phyloP scores from a whole-genome alignment of 2,888 invertebrate genomes.

The Machimus rusticus region DNA sequence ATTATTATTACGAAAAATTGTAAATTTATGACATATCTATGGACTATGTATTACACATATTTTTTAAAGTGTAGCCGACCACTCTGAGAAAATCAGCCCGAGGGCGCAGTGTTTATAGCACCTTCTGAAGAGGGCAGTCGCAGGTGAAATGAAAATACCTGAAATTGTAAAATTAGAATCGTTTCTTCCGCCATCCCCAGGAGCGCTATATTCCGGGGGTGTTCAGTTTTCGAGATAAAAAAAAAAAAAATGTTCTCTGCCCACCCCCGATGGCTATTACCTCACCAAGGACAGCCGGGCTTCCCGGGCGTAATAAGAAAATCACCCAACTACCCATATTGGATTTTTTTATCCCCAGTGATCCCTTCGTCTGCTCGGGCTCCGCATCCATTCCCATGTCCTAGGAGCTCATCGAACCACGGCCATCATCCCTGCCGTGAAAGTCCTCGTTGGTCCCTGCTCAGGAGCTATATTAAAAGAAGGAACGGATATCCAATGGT shows the following conservation, averaged over 20 bases:
- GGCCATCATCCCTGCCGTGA: constrained; percentile 31
- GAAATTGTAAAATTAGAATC: constrained; percentile 37
- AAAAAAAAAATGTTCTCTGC: constrained; percentile 15
- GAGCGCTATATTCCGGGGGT: background rate
- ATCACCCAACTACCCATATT: constrained; percentile 42
- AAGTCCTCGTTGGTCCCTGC: constrained; percentile 33
- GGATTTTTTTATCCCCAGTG: constrained; percentile 33
- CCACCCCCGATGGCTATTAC: constrained; percentile 27
- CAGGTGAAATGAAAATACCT: constrained; percentile 11
- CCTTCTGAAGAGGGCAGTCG: background rate
- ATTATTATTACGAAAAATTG: too few relatives aligned
- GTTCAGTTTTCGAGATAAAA: constrained; percentile 28
- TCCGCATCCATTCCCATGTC: constrained; percentile 40
- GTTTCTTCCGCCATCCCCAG: background rate
- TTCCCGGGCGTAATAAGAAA: constrained; percentile 40
- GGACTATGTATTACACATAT: too few relatives aligned
- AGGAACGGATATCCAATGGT: constrained; percentile 46
- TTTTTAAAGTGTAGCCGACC: background rate
- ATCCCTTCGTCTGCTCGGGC: constrained; percentile 39
- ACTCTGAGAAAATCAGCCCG: background rate
- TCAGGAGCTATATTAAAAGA: constrained; percentile 44
- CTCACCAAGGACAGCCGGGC: background rate
- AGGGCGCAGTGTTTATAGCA: background rate
- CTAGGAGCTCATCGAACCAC: constrained; percentile 42
- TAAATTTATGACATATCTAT: too few relatives aligned